Evolutionary conservation across 2,797 vertebrate species (phyloP).

Genomic region (Morelia viridis): DNA sequence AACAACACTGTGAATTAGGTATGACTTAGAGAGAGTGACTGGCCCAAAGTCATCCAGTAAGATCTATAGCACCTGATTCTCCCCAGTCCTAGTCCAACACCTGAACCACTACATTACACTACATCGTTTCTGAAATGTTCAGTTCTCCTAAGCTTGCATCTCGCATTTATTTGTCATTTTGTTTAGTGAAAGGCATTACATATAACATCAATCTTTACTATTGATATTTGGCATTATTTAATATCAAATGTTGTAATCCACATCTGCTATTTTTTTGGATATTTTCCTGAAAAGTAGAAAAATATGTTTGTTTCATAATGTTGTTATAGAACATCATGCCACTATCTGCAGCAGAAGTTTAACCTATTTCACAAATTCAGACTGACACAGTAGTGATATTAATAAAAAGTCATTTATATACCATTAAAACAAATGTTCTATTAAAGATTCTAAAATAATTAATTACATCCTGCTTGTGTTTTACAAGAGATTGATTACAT

Average conservation of each 20-base stretch:
- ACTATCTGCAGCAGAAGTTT: neutral
- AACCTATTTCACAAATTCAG: neutral
- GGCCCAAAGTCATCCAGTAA: neutral
- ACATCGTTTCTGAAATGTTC: neutral
- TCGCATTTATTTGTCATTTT: neutral
- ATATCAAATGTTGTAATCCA: neutral
- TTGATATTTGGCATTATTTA: neutral
- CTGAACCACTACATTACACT: neutral
- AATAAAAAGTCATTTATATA: neutral
- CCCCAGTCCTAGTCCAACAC: neutral
- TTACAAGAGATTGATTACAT: neutral
- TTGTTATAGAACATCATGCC: neutral
- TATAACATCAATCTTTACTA: neutral
- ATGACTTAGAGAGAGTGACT: neutral
- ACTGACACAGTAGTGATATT: neutral
- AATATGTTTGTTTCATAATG: neutral
- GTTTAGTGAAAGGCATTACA: neutral
- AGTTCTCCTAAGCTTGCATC: neutral
- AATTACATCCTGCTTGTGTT: neutral
- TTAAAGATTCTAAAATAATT: neutral
- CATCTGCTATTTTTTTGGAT: neutral
- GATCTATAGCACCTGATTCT: neutral
- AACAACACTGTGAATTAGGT: neutral
- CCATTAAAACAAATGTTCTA: neutral
- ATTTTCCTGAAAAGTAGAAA: neutral